phyloP scores from a whole-genome alignment of 2,113 vertebrate genomes.

The Atherinomorus stipes region DNA sequence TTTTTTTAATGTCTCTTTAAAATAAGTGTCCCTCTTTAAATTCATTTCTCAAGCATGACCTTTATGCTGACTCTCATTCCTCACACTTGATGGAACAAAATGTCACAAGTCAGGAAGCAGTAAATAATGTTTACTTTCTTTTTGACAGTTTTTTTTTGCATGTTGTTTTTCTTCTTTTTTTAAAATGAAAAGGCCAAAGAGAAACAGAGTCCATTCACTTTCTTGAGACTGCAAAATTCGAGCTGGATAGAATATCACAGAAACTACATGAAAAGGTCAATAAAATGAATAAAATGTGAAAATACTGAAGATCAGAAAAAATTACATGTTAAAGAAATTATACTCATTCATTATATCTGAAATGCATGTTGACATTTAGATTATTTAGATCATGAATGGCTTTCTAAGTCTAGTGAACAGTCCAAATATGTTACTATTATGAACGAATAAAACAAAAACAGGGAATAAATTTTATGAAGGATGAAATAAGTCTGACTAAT shows the following conservation, averaged over 20 bases:
- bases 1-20: constrained; percentile 12
- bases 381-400: background rate
- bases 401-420: background rate
- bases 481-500: too few relatives aligned
- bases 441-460: background rate
- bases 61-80: constrained; percentile 31
- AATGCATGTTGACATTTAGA: background rate
- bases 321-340: constrained; percentile 1
- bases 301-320: constrained; percentile 18
- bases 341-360: background rate
- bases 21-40: constrained; percentile 14
- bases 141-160: background rate
- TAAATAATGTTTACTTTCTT: background rate
- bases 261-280: constrained; percentile 41
- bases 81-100: constrained; percentile 47
- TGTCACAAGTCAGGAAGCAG: constrained; percentile 42
- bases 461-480: too few relatives aligned
- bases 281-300: constrained; percentile 27
- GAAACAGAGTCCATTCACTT: constrained; percentile 32
- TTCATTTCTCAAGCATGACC: constrained; percentile 35
- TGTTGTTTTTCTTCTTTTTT: background rate
- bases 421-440: background rate
- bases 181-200: background rate
- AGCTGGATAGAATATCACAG: constrained; percentile 4
- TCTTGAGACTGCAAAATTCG: constrained; percentile 24